Conservation (phyloP, 2,113 vertebrate genomes). For the Chionis minor region DNA sequence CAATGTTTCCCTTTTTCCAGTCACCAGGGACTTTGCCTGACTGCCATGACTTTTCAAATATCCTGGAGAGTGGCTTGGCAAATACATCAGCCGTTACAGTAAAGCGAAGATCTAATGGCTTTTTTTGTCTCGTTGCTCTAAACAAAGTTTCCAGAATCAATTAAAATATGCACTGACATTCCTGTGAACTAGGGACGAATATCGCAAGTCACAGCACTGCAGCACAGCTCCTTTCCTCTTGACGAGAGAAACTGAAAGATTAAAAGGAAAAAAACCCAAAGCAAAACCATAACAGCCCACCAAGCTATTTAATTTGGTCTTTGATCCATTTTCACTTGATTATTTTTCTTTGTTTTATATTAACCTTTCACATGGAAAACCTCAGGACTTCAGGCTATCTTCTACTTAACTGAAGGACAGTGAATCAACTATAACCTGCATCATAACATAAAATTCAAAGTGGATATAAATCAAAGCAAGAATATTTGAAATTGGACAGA, state of each 20-base stretch:
- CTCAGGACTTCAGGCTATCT: neutral
- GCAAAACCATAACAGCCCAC: neutral
- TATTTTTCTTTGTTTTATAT: neutral
- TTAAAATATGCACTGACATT: neutral
- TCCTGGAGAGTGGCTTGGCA: neutral
- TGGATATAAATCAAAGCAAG: neutral
- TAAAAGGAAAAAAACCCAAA: neutral
- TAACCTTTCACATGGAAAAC: neutral
- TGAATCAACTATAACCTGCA: neutral
- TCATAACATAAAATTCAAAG: neutral
- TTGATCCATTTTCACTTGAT: neutral
- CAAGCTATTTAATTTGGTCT: neutral
- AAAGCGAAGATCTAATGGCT: neutral
- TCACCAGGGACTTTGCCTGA: neutral
- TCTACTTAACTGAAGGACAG: neutral
- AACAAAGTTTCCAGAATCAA: neutral
- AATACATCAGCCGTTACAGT: neutral
- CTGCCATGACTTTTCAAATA: neutral
- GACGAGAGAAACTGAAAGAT: neutral
- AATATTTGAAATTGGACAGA: neutral
- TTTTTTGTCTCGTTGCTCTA: neutral
- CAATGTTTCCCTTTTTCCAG: neutral
- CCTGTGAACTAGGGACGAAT: neutral
- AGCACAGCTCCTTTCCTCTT: neutral
- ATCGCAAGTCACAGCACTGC: neutral